Base-by-base conservation (phyloP, 1,140 invertebrate genomes). In the Phymorhynchus buccinoides region DNA sequence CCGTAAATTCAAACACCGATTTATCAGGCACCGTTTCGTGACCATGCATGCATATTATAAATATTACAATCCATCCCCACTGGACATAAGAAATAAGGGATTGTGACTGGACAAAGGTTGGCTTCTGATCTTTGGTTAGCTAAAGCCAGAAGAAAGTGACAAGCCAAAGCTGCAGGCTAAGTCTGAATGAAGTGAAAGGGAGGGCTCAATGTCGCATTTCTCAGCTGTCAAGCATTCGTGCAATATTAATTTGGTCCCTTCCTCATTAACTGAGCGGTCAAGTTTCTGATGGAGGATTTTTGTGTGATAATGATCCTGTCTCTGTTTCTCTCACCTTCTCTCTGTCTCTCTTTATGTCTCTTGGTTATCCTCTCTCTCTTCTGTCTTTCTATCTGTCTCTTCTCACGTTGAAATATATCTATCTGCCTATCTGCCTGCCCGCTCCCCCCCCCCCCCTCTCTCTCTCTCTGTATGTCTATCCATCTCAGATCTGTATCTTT, bases 161-260 rank as follows among this genome's bases (percentile, higher is more conserved):
- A n/a, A n/a, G n/a, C n/a, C n/a, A n/a, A n/a, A n/a, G n/a, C n/a
- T n/a, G n/a, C n/a, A n/a, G n/a, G n/a, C n/a, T n/a, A n/a, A n/a
- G n/a, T n/a, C n/a, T n/a, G n/a, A n/a, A n/a, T n/a, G n/a, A n/a
- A n/a, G n/a, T n/a, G n/a, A n/a, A n/a, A n/a, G n/a, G n/a, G n/a
- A n/a, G 12, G 68, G 30, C 68, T 73, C 68, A 73, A 73, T 73
- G 32, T 73, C 68, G 30, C 27, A 73, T 73, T 32, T 73, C 68
- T 73, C 68, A 73, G 35, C 68, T 30, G 22, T n/a, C 30, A 30
- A 68, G 30, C 30, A 37, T 35, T 35, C 30, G 32, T 16, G 68
- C 27, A 32, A 30, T 73, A 73, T 35, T 73, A 66, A 66, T n/a
- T 16, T 30, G 6, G 6, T 7, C 27, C 7, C 62, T 6, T 30